Conservation (phyloP, 2,113 vertebrate genomes). For the Cynocephalus volans region DNA sequence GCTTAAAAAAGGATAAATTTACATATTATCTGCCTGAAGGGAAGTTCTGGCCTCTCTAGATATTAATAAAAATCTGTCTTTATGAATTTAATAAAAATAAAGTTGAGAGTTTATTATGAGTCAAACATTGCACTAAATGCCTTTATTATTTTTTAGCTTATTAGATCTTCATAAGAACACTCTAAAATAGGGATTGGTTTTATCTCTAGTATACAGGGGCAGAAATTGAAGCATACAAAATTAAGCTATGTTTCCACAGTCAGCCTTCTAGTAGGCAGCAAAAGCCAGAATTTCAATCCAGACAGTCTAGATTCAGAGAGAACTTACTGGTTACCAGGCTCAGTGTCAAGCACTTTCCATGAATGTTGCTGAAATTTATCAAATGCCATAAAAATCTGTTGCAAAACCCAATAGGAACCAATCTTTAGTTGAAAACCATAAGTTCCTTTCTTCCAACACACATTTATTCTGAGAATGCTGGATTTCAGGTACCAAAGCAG, state of each 20-base stretch:
- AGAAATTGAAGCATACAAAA: not conserved
- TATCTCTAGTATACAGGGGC: not conserved
- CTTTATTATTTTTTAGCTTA: not conserved
- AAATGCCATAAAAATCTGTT: conserved; percentile 19
- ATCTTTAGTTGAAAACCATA: not conserved
- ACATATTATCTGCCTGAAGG: not conserved
- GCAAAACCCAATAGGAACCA: not conserved
- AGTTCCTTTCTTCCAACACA: not conserved
- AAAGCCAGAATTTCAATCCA: not conserved
- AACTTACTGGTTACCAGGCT: not conserved
- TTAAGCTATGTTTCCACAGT: not conserved
- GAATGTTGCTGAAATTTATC: not conserved
- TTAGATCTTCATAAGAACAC: not conserved
- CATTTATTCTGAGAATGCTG: not conserved
- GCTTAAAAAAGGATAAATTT: conserved; percentile 51
- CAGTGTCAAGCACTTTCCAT: not conserved
- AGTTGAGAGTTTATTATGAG: conserved; percentile 5
- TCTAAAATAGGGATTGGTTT: not conserved
- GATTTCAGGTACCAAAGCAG: not conserved
- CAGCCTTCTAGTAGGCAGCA: not conserved
- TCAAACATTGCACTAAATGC: not conserved
- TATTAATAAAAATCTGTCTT: not conserved
- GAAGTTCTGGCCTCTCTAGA: not conserved
- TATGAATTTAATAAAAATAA: conserved; percentile 53
- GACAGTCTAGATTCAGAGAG: not conserved